Conservation (phyloP, 2,113 vertebrate species). For the Xiphophorus hellerii region DNA sequence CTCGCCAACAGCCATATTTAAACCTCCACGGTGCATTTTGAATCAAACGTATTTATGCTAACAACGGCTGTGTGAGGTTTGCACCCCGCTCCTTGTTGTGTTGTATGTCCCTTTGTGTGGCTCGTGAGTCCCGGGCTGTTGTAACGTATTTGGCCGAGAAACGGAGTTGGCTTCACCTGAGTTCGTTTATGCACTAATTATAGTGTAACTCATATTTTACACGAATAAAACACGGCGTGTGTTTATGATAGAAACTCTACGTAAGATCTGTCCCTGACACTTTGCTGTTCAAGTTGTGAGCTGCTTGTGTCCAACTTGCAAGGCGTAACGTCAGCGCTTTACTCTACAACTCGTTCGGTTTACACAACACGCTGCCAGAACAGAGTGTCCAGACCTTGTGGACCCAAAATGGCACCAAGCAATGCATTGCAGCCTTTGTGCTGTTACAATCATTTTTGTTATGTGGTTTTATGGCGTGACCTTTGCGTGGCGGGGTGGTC, state of each 20-base stretch:
- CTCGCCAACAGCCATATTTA: background rate
- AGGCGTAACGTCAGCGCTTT: conserved; percentile 38
- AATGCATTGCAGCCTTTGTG: conserved; percentile 16
- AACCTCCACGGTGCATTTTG: background rate
- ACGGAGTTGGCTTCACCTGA: conserved; percentile 19
- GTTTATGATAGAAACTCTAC: background rate
- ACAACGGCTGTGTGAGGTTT: conserved; percentile 40
- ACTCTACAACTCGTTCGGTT: conserved; percentile 7
- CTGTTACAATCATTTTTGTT: conserved; percentile 19
- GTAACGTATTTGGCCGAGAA: conserved; percentile 19
- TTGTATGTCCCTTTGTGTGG: conserved; percentile 65
- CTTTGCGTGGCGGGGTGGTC: conserved; percentile 25
- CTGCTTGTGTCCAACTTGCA: conserved; percentile 29
- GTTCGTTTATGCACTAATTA: conserved; percentile 9
- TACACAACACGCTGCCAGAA: conserved; percentile 7
- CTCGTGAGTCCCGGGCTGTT: conserved; percentile 32
- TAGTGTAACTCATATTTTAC: background rate
- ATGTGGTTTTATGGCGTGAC: conserved; percentile 41
- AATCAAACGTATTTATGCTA: conserved; percentile 7
- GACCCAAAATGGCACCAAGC: conserved; percentile 60
- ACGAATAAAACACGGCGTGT: background rate
- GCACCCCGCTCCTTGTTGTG: conserved; percentile 57
- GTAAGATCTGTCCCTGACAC: background rate
- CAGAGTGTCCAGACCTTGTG: conserved; percentile 32
- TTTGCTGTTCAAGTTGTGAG: background rate